Evolutionary conservation across 2,113 vertebrate genomes (phyloP).

Genomic region (Oncorhynchus kisutch): DNA sequence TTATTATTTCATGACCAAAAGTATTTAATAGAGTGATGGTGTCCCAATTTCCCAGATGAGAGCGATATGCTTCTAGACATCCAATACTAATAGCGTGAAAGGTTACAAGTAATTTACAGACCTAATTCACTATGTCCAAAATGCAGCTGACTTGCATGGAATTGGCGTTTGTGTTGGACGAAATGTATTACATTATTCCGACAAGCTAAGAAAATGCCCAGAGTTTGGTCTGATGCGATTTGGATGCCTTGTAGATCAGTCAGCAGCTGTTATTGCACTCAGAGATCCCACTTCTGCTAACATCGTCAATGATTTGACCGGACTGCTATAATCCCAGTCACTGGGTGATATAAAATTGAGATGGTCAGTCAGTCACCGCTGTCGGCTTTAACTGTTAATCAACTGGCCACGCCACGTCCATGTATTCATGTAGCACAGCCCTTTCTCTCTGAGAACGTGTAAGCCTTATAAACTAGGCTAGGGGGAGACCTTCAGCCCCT

Average conservation of each 20-base stretch:
- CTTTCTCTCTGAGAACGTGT: not conserved
- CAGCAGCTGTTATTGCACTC: not conserved
- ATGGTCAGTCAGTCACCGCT: not conserved
- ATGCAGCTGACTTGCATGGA: not conserved
- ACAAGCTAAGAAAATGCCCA: not conserved
- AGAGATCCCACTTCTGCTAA: not conserved
- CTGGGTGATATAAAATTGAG: not conserved
- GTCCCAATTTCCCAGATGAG: not conserved
- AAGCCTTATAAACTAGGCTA: not conserved
- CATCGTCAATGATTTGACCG: not conserved
- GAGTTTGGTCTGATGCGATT: not conserved
- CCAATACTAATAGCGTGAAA: not conserved
- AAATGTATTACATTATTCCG: not conserved
- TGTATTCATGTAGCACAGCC: not conserved
- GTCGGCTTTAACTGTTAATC: constrained; percentile 6
- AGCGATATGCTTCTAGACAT: not conserved
- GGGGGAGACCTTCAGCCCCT: constrained; percentile 1
- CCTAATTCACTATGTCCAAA: not conserved
- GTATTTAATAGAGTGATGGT: not conserved
- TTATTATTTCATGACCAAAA: not conserved
- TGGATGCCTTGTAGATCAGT: not conserved
- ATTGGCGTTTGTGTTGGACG: not conserved
- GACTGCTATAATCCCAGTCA: constrained; percentile 4
- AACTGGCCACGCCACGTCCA: not conserved
- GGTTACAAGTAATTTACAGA: too few species aligned